Conservation (phyloP, 2,113 vertebrate species). For the Brachyistius frenatus region DNA sequence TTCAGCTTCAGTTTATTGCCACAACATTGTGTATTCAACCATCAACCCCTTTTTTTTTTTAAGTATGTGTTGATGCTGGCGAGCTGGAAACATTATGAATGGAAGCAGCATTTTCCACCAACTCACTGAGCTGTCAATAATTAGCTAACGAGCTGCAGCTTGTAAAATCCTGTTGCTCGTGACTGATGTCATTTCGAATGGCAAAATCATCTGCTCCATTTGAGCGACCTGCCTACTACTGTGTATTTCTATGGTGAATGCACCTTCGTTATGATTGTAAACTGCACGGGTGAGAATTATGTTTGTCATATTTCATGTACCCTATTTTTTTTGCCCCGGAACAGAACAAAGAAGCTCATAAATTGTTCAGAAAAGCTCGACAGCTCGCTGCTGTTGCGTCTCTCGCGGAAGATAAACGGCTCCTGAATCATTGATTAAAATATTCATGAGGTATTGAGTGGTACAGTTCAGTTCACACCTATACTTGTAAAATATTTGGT, state of each 20-base stretch:
- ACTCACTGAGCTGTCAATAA: background rate
- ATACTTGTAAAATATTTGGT: slow-evolving; percentile 17
- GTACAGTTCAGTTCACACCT: slow-evolving; percentile 33
- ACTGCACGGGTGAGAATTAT: background rate
- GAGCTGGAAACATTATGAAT: background rate
- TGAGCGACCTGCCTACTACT: background rate
- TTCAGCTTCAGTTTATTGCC: background rate
- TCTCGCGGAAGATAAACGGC: slow-evolving; percentile 5
- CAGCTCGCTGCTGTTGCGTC: slow-evolving; percentile 14
- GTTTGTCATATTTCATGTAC: background rate
- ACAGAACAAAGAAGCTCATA: background rate
- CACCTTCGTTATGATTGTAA: background rate
- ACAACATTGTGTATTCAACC: background rate
- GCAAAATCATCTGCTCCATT: too few relatives aligned
- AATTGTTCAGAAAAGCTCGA: background rate
- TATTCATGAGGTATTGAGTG: slow-evolving; percentile 44
- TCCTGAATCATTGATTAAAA: slow-evolving; percentile 19
- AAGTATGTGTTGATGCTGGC: background rate
- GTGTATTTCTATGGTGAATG: background rate
- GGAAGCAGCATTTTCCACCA: background rate
- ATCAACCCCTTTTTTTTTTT: background rate
- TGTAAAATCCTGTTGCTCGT: too few relatives aligned
- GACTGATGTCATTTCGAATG: too few relatives aligned
- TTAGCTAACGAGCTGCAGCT: background rate
- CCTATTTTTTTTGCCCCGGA: background rate